A percentile compares a stretch with the other conserved stretches of the same genome.
phyloP scores from a whole-genome alignment of 2,888 invertebrate genomes.

The Drosophila percnosoma region DNA sequence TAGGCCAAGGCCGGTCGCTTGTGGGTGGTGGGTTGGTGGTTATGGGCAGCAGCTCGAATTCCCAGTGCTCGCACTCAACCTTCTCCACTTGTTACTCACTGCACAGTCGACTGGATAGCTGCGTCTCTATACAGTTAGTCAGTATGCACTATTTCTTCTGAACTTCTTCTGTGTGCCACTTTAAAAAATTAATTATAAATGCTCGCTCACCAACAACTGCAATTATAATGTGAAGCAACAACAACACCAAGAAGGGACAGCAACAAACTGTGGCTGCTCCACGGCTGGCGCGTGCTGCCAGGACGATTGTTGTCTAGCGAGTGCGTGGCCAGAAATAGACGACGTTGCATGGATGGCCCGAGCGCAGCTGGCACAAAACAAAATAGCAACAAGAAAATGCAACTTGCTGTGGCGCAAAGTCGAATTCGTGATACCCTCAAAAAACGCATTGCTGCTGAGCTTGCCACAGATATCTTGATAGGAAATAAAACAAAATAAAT shows the following conservation, averaged over 20 bases:
- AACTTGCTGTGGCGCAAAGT: background rate
- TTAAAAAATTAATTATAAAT: constrained; percentile 6
- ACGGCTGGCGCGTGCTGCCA: constrained; percentile 36
- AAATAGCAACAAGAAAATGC: background rate
- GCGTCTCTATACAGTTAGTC: background rate
- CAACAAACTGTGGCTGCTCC: background rate
- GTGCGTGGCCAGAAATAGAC: constrained; percentile 41
- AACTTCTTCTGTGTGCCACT: background rate
- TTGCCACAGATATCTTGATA: background rate
- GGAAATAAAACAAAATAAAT: background rate
- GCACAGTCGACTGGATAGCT: constrained; percentile 1
- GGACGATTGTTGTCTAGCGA: constrained; percentile 72
- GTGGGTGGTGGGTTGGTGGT: background rate
- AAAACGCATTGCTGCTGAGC: background rate
- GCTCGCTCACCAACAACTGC: constrained; percentile 1
- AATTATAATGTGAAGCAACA: background rate
- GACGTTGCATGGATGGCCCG: constrained; percentile 1
- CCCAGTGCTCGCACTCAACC: background rate
- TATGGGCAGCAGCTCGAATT: background rate
- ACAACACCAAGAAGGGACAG: background rate
- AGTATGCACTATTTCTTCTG: background rate
- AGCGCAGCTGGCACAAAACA: background rate
- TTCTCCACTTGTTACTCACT: constrained; percentile 11
- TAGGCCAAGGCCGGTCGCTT: constrained; percentile 58
- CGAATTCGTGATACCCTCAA: background rate